These are phyloP conservation scores for Drosophila phalerata DNA, from an alignment of 2,888 invertebrate genomes.

Conservation along the genomic window DNA sequence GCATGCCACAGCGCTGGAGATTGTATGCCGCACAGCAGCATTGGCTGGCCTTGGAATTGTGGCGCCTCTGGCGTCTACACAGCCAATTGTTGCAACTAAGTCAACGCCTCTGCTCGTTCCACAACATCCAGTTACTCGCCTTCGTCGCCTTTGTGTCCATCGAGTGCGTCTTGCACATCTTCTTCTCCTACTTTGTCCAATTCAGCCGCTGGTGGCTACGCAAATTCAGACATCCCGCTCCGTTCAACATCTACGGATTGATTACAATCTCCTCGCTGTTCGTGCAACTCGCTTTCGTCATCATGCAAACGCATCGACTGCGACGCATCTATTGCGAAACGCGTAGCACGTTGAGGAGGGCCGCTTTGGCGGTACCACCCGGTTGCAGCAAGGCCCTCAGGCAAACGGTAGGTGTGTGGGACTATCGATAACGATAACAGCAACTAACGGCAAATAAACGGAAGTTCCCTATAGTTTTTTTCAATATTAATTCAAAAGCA, in stretches of 20 bases:
- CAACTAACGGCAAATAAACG: too few species aligned
- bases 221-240: neutral
- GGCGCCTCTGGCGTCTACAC: slow-evolving; percentile 59
- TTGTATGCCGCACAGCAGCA: slow-evolving; percentile 52
- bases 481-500: neutral
- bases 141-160: slow-evolving; percentile 63
- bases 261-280: slow-evolving; percentile 25
- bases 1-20: slow-evolving; percentile 29
- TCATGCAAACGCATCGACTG: slow-evolving; percentile 41
- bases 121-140: slow-evolving; percentile 65
- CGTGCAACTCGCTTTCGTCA: slow-evolving; percentile 45
- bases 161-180: slow-evolving; percentile 72
- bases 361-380: slow-evolving; percentile 26
- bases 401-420: slow-evolving; percentile 41
- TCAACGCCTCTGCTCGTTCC: slow-evolving; percentile 50
- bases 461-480: too few species aligned
- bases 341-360: slow-evolving; percentile 22
- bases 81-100: slow-evolving; percentile 57
- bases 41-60: slow-evolving; percentile 63
- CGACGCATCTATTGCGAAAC: slow-evolving; percentile 18
- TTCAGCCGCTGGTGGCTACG: slow-evolving; percentile 49
- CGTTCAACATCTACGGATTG: slow-evolving; percentile 22
- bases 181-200: slow-evolving; percentile 74
- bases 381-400: slow-evolving; percentile 25
- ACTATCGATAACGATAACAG: slow-evolving; percentile 2